Percentiles rank a stretch among this genome's conserved stretches.
These are phyloP conservation scores for Lagorchestes hirsutus DNA, from an alignment of 2,797 vertebrate genomes.

Conservation along the genomic window DNA sequence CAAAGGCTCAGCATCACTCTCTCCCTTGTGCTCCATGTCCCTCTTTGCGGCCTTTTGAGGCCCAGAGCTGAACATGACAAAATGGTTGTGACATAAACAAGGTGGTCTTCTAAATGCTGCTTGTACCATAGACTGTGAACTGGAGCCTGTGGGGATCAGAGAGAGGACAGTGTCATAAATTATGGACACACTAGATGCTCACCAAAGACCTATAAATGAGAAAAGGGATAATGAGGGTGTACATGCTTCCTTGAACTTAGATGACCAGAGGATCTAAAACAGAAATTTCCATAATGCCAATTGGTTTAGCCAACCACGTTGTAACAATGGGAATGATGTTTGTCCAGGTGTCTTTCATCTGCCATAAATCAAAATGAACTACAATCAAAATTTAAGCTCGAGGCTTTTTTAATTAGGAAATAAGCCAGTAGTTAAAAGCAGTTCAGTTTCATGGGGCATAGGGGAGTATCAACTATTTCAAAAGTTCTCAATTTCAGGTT, in stretches of 20 bases:
- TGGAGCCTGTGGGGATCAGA: neutral
- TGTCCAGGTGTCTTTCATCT: neutral
- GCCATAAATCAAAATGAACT: neutral
- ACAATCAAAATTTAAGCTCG: conserved; percentile 11
- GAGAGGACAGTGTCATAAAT: neutral
- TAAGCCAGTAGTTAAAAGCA: neutral
- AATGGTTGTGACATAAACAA: neutral
- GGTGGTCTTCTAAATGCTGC: neutral
- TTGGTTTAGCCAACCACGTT: neutral
- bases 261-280: neutral
- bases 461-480: neutral
- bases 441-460: neutral
- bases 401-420: conserved; percentile 34
- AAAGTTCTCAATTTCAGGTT: neutral
- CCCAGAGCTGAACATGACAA: neutral
- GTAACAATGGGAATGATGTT: neutral
- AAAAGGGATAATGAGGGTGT: neutral
- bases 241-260: neutral
- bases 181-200: neutral
- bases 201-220: neutral
- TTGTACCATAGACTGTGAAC: neutral
- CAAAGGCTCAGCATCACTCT: neutral
- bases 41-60: neutral
- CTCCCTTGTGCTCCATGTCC: neutral
- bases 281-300: neutral